Evolutionary conservation across 2,888 invertebrate genomes (phyloP).

Genomic region (Cephus nigrinus): DNA sequence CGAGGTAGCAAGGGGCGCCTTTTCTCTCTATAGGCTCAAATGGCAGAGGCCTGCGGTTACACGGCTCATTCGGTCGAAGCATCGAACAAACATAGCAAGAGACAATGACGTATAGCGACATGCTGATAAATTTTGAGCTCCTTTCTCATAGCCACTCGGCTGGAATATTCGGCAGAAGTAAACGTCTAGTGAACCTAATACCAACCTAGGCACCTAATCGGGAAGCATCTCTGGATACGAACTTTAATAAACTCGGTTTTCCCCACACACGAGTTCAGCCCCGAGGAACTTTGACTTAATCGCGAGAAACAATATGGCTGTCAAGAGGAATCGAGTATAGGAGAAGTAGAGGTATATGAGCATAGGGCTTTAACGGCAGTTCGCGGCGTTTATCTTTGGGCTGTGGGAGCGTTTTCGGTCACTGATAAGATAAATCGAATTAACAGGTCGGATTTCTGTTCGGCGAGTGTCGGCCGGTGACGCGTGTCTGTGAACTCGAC

Average conservation of each 20-base stretch:
- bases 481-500: constrained; percentile 8
- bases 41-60: not conserved
- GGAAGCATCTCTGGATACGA: not conserved
- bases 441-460: not conserved
- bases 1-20: not conserved
- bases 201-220: not conserved
- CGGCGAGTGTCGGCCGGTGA: not conserved
- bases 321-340: not conserved
- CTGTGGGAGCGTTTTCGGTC: not conserved
- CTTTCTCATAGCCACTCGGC: not conserved
- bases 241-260: not conserved
- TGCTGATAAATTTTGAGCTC: not conserved
- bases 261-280: not conserved
- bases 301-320: not conserved
- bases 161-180: not conserved
- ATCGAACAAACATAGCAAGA: not conserved
- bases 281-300: not conserved
- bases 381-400: not conserved
- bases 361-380: not conserved
- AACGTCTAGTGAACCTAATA: not conserved
- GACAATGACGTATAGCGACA: not conserved
- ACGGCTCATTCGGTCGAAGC: not conserved
- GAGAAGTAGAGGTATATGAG: not conserved
- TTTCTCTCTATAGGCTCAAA: not conserved
- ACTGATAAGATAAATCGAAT: not conserved